A percentile compares a stretch with the other conserved stretches of the same genome.
Evolutionary conservation across 37 sponge, comb jelly and placozoan genomes (phyloP).

Genomic region (Oopsacas minuta): DNA sequence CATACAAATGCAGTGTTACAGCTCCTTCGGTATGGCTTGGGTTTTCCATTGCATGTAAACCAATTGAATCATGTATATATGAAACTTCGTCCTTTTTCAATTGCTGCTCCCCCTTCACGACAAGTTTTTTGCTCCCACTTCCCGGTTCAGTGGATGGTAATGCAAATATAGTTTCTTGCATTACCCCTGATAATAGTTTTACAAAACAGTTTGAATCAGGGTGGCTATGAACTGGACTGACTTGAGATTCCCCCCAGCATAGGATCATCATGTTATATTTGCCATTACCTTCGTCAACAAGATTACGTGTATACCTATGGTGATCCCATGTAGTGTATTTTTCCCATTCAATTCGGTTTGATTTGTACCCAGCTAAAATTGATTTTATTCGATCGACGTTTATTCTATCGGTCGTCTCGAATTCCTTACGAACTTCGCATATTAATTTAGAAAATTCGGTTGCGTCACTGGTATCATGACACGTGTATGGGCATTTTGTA

Average conservation of each 20-base stretch:
- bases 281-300: slow-evolving; percentile 77
- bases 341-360: slow-evolving; percentile 45
- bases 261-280: slow-evolving; percentile 66
- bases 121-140: not conserved
- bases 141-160: slow-evolving; percentile 41
- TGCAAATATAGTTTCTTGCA: slow-evolving; percentile 53
- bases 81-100: slow-evolving; percentile 42
- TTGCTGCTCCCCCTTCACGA: slow-evolving; percentile 1
- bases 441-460: slow-evolving; percentile 11
- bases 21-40: slow-evolving; percentile 64
- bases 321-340: slow-evolving; percentile 45
- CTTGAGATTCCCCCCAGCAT: slow-evolving; percentile 89
- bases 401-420: slow-evolving; percentile 16
- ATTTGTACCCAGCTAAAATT: slow-evolving; percentile 46
- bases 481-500: not conserved
- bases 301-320: slow-evolving; percentile 82
- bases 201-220: slow-evolving; percentile 83
- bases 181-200: slow-evolving; percentile 46
- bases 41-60: slow-evolving; percentile 83
- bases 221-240: slow-evolving; percentile 74
- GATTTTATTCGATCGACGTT: slow-evolving; percentile 44
- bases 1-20: slow-evolving; percentile 76
- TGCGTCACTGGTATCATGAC: not conserved
- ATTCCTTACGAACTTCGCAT: not conserved
- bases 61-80: slow-evolving; percentile 69